phyloP scores from a whole-genome alignment of 2,888 invertebrate species.

The Parnassius smintheus region DNA sequence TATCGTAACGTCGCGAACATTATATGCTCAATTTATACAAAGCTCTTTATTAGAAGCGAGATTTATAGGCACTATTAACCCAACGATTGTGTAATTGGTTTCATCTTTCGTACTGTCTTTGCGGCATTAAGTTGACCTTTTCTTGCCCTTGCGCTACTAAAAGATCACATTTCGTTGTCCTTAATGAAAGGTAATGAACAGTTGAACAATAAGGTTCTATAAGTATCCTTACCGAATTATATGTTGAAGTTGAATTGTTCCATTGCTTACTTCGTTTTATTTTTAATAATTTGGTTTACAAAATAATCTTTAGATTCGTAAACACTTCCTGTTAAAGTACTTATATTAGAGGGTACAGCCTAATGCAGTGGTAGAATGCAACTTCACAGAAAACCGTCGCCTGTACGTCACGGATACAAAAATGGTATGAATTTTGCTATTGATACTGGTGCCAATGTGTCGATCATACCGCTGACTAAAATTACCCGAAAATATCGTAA shows the following conservation, averaged over 20 bases:
- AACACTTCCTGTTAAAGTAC: no score
- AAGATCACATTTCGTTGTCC: constrained; percentile 17
- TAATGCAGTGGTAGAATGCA: no score
- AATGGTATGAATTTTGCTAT: no score
- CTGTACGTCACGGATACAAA: no score
- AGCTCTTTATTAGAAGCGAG: constrained; percentile 15
- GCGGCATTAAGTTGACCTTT: constrained; percentile 13
- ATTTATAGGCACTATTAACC: constrained; percentile 16
- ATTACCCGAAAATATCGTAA: no score
- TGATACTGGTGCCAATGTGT: no score
- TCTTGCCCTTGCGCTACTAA: background rate
- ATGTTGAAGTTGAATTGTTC: background rate
- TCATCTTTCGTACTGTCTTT: constrained; percentile 17
- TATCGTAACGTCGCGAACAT: constrained; percentile 16
- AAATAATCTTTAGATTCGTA: no score
- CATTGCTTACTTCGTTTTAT: no score
- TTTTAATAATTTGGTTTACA: no score
- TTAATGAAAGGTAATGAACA: constrained; percentile 7
- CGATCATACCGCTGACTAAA: no score
- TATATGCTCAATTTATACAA: constrained; percentile 22
- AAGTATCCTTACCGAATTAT: background rate
- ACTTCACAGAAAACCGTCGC: no score
- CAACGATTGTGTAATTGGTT: constrained; percentile 21
- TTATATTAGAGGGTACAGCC: no score
- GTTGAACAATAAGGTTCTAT: background rate